These are phyloP conservation scores for Andrena dorsata DNA, from an alignment of 2,888 invertebrate genomes.

Conservation along the genomic window DNA sequence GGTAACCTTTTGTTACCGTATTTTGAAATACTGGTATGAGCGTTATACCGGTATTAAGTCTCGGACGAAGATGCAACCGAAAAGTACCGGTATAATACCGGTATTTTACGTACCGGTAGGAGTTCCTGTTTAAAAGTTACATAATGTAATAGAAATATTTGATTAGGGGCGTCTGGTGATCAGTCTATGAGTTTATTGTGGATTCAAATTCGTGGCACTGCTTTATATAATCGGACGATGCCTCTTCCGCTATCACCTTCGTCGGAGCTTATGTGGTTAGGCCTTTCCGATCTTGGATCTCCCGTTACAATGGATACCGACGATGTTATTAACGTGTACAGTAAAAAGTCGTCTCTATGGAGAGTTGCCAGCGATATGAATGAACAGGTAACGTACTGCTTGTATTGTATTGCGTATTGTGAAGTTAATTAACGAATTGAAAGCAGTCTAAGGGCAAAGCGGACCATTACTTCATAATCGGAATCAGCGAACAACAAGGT, in stretches of 20 bases:
- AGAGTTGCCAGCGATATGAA: constrained; percentile 92
- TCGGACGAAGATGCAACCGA: too few species aligned
- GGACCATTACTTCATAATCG: constrained; percentile 91
- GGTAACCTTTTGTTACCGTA: too few species aligned
- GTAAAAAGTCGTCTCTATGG: constrained; percentile 91
- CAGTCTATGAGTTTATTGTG: constrained; percentile 87
- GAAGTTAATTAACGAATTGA: constrained; percentile 32
- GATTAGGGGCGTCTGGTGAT: constrained; percentile 85
- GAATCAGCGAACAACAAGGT: constrained; percentile 92
- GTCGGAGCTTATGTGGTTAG: constrained; percentile 91
- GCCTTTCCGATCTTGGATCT: constrained; percentile 92
- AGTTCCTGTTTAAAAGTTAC: background rate
- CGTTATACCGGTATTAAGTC: too few species aligned
- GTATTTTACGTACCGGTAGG: too few species aligned
- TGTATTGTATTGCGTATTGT: background rate
- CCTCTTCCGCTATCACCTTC: constrained; percentile 89
- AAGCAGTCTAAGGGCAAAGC: constrained; percentile 88
- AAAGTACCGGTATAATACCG: too few species aligned
- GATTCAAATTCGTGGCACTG: constrained; percentile 84
- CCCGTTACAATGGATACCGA: constrained; percentile 91
- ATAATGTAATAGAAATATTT: constrained; percentile 23
- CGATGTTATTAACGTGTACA: constrained; percentile 91
- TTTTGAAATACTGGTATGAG: too few species aligned
- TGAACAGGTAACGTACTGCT: constrained; percentile 86
- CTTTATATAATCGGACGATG: constrained; percentile 86